Conservation (phyloP, 2,888 invertebrate species). For the Schizaphis graminum region DNA sequence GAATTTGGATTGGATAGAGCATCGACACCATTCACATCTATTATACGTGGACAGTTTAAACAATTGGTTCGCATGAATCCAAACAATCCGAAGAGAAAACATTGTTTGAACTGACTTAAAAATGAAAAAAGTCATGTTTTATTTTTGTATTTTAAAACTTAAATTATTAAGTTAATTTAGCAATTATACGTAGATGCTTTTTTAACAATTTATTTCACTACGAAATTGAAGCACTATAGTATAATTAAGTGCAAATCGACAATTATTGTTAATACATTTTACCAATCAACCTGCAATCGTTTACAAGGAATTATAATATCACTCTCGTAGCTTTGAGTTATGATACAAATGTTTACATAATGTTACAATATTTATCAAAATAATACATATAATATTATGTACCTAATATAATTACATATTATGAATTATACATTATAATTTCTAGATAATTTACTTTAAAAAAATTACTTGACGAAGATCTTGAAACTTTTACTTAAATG, state of each 20-base stretch:
- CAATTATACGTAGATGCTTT: not conserved
- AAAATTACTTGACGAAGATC: no score
- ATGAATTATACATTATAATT: not conserved
- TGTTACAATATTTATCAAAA: not conserved
- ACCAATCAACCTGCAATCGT: not conserved
- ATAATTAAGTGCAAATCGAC: not conserved
- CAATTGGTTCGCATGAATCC: constrained; percentile 74
- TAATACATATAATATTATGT: not conserved
- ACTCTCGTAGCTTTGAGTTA: not conserved
- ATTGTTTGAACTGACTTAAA: not conserved
- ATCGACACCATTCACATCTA: constrained; percentile 74
- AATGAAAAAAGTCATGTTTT: not conserved
- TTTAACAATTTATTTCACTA: not conserved
- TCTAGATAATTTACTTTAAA: not conserved
- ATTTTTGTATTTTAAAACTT: not conserved
- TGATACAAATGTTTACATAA: not conserved
- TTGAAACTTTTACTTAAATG: no score
- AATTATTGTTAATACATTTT: not conserved
- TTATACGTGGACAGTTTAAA: constrained; percentile 78
- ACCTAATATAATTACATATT: not conserved
- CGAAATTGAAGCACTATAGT: not conserved
- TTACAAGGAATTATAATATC: not conserved
- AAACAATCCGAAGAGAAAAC: constrained; percentile 68
- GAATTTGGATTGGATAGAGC: constrained; percentile 76
- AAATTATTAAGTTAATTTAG: not conserved